Evolutionary conservation across 2,113 vertebrate species (phyloP), one percentile per base, ranked within the genome.

Genomic region (Eidolon helvum): DNA sequence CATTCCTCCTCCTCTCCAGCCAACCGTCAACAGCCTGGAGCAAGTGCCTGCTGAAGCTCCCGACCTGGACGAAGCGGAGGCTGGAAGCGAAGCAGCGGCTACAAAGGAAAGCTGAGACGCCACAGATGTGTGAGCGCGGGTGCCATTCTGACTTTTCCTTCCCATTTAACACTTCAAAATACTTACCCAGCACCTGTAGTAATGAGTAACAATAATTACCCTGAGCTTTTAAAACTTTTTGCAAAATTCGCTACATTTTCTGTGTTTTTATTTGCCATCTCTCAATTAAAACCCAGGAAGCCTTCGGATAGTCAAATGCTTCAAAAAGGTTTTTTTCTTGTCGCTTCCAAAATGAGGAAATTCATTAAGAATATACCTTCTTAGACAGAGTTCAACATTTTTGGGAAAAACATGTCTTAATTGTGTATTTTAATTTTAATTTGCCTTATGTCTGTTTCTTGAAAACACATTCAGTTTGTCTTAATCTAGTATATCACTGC

Each of bases 211-310:
- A 89, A 45, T 63, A 68, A 88, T 48, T n/a, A 65, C 4, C 53
- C 16, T 12, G 50, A 8, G 61, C 26, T 83, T 40, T 53, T 61
- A 82, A 63, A 68, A 57, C 53, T 53, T 63, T 69, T 18, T 43
- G 21, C 57, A 91, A 77, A 92, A 63, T n/a, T 15, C 30, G 28
- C 77, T 85, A 65, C 55, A 48, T 65, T 94, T 96, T 82, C 71
- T 79, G 68, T 53, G 40, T 50, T 48, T 91, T 50, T 92, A 91
- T 79, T 71, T 85, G 43, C 30, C 33, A 94, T 33, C 68, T 83
- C 14, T 19, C 79, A 66, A 30, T 12, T 28, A 87, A 94, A 91
- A 94, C n/a, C 65, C 75, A 69, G 48, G 38, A 87, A 88, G 45
- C 48, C 78, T 26, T 84, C 57, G 30, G 30, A 45, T 2, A 72